Conservation (phyloP, 2,113 vertebrate genomes). For the Gasterosteus nipponicus region DNA sequence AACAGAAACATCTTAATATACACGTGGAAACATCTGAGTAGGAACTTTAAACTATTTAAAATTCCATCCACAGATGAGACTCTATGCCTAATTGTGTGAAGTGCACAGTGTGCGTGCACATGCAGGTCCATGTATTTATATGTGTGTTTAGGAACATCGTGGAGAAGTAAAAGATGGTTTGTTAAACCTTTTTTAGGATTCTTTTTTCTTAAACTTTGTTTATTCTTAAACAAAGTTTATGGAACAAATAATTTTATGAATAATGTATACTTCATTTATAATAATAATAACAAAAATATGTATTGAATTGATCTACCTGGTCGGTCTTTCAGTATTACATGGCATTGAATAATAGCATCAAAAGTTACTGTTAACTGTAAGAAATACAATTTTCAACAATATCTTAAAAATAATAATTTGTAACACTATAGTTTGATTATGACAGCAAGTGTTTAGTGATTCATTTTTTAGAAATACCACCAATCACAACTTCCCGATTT, state of each 20-base stretch:
- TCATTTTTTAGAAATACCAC: background rate
- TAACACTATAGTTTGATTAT: rapidly evolving
- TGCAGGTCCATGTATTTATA: background rate
- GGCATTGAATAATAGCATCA: background rate
- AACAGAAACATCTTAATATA: background rate
- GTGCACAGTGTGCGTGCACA: background rate
- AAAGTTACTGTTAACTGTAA: background rate
- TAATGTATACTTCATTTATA: background rate
- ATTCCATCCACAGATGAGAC: background rate
- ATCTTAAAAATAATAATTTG: background rate
- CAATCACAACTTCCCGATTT: background rate
- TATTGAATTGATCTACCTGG: no score
- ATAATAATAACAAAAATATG: no score
- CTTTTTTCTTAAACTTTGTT: background rate
- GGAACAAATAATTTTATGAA: background rate
- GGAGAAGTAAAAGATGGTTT: background rate
- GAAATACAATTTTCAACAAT: background rate
- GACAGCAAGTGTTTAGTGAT: background rate
- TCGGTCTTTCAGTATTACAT: background rate
- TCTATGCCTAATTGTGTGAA: background rate
- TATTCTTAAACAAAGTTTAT: background rate
- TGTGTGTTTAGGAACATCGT: background rate
- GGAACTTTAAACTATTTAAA: background rate
- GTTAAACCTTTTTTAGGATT: background rate
- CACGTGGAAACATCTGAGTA: background rate